Percentiles rank a stretch among this genome's conserved stretches.
These are phyloP conservation scores for Mormyrops attenuatus DNA, from an alignment of 2,797 vertebrate genomes.

Conservation along the genomic window DNA sequence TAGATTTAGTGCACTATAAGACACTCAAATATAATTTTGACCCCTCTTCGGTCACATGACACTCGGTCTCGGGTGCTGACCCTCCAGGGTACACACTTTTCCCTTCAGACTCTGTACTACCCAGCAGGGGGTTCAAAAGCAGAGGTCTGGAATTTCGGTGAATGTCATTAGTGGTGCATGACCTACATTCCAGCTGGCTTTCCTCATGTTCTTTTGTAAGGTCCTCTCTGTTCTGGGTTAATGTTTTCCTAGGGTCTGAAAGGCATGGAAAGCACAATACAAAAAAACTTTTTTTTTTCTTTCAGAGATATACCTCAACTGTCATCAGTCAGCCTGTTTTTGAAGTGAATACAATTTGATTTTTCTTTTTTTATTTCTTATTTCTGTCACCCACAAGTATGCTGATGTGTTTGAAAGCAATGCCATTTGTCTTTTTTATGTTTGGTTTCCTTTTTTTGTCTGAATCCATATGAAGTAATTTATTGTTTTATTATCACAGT, in stretches of 20 bases:
- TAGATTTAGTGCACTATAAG: neutral
- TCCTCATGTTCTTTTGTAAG: neutral
- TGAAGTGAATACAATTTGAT: neutral
- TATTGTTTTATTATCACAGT: neutral
- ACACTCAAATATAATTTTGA: neutral
- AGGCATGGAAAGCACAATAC: neutral
- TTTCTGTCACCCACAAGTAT: neutral
- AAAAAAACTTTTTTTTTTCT: neutral
- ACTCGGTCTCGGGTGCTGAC: neutral
- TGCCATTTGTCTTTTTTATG: neutral
- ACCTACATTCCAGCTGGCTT: slow-evolving; percentile 4
- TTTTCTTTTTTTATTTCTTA: neutral
- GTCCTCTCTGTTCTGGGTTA: neutral
- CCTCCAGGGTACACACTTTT: neutral
- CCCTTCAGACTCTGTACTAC: neutral
- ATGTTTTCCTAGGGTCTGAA: slow-evolving; percentile 9
- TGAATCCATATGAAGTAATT: neutral
- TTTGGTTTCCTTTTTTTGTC: neutral
- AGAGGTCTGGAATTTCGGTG: slow-evolving; percentile 3
- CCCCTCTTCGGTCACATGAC: neutral
- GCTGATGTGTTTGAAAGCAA: neutral
- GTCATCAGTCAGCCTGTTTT: neutral
- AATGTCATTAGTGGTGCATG: slow-evolving; percentile 15
- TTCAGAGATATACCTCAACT: neutral
- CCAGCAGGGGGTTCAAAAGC: neutral